phyloP scores from a whole-genome alignment of 1,140 invertebrate genomes.

The Drosophila obscura region DNA sequence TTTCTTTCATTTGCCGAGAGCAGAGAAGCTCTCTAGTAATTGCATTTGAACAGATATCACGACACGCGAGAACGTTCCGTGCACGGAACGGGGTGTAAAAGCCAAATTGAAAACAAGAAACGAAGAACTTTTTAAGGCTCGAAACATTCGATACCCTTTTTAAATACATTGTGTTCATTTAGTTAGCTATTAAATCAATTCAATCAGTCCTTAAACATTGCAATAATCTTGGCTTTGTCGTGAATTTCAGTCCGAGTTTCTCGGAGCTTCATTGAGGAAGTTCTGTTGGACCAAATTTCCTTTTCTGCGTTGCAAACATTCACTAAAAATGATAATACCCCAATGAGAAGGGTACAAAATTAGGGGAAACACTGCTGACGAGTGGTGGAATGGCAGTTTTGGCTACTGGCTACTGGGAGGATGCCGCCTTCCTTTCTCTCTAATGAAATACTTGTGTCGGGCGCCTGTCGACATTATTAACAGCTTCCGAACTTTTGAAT shows the following conservation, averaged over 20 bases:
- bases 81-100: slow-evolving; percentile 52
- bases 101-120: slow-evolving; percentile 45
- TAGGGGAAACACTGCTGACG: slow-evolving; percentile 29
- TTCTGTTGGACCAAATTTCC: background rate
- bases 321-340: too few relatives aligned
- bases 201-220: too few relatives aligned
- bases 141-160: too few relatives aligned
- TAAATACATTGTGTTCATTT: too few relatives aligned
- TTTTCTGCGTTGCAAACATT: too few relatives aligned
- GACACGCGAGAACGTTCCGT: slow-evolving; percentile 46
- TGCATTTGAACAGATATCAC: slow-evolving; percentile 69
- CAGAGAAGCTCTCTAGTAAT: slow-evolving; percentile 56
- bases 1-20: slow-evolving; percentile 73
- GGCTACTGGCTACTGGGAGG: slow-evolving; percentile 10
- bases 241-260: too few relatives aligned
- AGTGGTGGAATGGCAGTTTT: slow-evolving; percentile 17
- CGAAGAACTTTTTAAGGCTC: too few relatives aligned
- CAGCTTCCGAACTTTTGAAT: slow-evolving; percentile 79
- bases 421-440: slow-evolving; percentile 34
- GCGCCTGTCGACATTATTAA: slow-evolving; percentile 79
- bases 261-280: slow-evolving; percentile 2
- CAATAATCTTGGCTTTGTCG: too few relatives aligned
- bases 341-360: background rate
- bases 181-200: too few relatives aligned
- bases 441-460: slow-evolving; percentile 82